Base-by-base conservation (phyloP, 92 coral and sea anemone species). In the Siderastrea radians region DNA sequence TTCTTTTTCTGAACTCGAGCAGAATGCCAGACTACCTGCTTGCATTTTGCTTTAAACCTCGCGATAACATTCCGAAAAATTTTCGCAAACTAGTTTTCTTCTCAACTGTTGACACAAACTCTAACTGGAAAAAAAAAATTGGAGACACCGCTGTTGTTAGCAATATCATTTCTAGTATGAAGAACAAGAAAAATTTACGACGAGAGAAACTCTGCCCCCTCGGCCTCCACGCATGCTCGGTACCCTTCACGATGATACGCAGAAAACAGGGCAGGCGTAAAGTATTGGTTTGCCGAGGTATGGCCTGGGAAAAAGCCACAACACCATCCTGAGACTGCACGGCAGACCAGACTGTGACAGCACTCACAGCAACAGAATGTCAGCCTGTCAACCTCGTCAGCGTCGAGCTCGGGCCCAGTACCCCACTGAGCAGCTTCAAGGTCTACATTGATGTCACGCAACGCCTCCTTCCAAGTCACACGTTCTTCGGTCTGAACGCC, bases 201-300 rank as follows among this genome's bases (percentile, higher is more conserved):
- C 17, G 80, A 75, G 15, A 78, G 72, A 46, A 78, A 78, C 58
- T 78, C 82, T 3, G 26, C 82, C 7, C 49, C 82, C 26, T 63
- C 17, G 7, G 72, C 82, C 9, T 78, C 92, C 46, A 61, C 4
- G 58, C 80, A 45, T 26, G 92, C 75, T 43, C 89, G 66, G 51
- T 83, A 89, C 0, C 92, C 92, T 78, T 89, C 92, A 50, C 92
- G 75, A 68, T 89, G 92, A 68, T 89, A 89, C 1, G 80, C 64
- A 8, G 82, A 57, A 45, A 89, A 89, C 84, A 83, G 44, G 57
- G 60, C 44, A 2, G 88, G 88, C 10, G 92, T 89, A 71, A 83
- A 89, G 9, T 26, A 89, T 67, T 83, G 92, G 64, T 83, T 83
- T 15, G 54, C 38, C 6, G 88, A 3, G 47, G 45, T 61, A 46